Conservation (phyloP, 2,888 invertebrate genomes). For the Candidula unifasciata region DNA sequence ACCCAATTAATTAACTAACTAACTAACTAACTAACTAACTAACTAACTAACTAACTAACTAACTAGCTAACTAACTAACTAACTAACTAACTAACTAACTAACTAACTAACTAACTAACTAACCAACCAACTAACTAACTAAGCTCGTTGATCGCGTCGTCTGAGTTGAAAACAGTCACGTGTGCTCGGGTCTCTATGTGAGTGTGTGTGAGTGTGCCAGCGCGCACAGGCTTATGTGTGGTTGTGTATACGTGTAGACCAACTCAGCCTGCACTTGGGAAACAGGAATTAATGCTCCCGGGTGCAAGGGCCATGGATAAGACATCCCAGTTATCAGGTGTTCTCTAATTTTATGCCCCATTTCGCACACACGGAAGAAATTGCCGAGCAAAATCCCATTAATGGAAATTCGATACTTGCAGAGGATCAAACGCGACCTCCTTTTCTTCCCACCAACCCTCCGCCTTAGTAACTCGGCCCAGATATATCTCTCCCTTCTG, state of each 20-base stretch:
- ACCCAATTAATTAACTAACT: no score
- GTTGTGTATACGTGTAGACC: not conserved
- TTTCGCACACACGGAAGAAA: slow-evolving; percentile 32
- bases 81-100: no score
- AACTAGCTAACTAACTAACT: no score
- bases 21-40: no score
- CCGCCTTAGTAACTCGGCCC: not conserved
- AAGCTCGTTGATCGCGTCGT: no score
- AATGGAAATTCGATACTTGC: slow-evolving; percentile 37
- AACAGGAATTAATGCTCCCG: not conserved
- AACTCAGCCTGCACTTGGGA: not conserved
- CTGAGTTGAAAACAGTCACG: no score
- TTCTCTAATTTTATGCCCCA: slow-evolving; percentile 25
- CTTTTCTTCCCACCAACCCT: not conserved
- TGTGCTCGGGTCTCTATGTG: no score
- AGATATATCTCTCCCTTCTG: not conserved
- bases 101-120: no score
- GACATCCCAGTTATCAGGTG: not conserved
- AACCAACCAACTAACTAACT: no score
- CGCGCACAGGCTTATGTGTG: no score
- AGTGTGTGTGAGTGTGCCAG: no score
- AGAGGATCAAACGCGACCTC: slow-evolving; percentile 35
- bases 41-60: no score
- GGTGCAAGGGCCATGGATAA: slow-evolving; percentile 16
- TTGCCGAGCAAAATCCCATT: slow-evolving; percentile 23